Conservation (phyloP, 2,113 vertebrate genomes). For the Campylomormyrus numenius region DNA sequence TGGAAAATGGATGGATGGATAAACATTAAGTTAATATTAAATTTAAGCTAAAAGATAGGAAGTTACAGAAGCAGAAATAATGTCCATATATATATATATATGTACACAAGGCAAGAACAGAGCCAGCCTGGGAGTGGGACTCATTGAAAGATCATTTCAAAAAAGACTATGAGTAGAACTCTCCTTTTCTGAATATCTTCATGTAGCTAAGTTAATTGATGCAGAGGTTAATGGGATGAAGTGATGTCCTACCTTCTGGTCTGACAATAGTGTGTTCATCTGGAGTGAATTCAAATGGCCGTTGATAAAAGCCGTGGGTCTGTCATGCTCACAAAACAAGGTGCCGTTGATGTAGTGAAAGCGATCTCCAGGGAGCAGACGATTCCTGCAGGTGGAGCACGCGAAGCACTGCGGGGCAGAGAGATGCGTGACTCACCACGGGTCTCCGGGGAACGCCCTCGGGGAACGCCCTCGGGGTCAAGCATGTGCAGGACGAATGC, state of each 20-base stretch:
- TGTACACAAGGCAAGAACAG: not conserved
- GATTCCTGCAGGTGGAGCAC: conserved; percentile 99
- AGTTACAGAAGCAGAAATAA: not conserved
- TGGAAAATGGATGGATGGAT: no score
- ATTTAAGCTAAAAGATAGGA: not conserved
- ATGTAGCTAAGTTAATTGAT: not conserved
- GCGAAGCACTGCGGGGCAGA: conserved; percentile 83
- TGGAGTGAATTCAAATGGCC: conserved; percentile 99
- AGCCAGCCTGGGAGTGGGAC: not conserved
- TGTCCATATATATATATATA: not conserved
- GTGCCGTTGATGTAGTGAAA: conserved; percentile 99
- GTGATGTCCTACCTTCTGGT: conserved; percentile 85
- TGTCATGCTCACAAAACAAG: conserved; percentile 99
- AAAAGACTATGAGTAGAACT: not conserved
- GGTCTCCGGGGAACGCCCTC: conserved; percentile 18
- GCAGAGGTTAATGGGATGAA: conserved; percentile 32
- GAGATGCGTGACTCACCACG: not conserved
- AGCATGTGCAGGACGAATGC: not conserved
- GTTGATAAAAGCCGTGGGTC: conserved; percentile 98
- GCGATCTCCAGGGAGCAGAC: conserved; percentile 93
- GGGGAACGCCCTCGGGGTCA: not conserved
- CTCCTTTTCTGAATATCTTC: not conserved
- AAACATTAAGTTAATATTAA: not conserved
- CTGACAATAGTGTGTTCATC: conserved; percentile 96
- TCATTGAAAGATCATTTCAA: not conserved